Conservation (phyloP, 2,797 vertebrate species). For the Pyrocephalus nanus region DNA sequence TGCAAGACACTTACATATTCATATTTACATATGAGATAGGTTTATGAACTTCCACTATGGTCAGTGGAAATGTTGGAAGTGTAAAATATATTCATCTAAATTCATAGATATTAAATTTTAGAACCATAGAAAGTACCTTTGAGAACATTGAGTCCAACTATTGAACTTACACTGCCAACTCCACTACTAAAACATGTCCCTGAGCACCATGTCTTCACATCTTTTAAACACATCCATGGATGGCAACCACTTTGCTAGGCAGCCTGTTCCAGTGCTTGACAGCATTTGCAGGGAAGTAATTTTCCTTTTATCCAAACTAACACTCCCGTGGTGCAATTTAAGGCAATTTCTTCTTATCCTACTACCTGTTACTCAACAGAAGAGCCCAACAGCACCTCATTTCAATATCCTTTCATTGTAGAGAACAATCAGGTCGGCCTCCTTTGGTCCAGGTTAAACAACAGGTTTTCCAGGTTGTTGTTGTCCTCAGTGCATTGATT, state of each 20-base stretch:
- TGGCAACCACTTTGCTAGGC: accelerated
- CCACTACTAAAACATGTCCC: background rate
- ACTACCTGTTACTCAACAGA: background rate
- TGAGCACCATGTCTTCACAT: accelerated
- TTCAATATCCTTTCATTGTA: background rate
- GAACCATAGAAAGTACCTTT: background rate
- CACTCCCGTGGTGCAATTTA: background rate
- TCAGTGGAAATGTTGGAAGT: background rate
- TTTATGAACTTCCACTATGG: background rate
- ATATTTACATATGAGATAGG: background rate
- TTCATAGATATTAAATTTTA: background rate
- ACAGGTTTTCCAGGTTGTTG: background rate
- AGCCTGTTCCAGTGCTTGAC: background rate
- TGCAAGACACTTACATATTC: background rate
- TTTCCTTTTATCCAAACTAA: background rate
- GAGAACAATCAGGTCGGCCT: background rate
- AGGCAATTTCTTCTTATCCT: background rate
- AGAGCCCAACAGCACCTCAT: background rate
- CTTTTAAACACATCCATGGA: background rate
- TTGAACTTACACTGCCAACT: background rate
- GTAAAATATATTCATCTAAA: background rate
- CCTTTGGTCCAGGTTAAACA: background rate
- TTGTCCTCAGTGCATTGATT: background rate
- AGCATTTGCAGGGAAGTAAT: background rate
- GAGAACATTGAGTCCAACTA: background rate